Base-by-base conservation (phyloP, 2,888 invertebrate genomes). In the Vandiemenella viatica region DNA sequence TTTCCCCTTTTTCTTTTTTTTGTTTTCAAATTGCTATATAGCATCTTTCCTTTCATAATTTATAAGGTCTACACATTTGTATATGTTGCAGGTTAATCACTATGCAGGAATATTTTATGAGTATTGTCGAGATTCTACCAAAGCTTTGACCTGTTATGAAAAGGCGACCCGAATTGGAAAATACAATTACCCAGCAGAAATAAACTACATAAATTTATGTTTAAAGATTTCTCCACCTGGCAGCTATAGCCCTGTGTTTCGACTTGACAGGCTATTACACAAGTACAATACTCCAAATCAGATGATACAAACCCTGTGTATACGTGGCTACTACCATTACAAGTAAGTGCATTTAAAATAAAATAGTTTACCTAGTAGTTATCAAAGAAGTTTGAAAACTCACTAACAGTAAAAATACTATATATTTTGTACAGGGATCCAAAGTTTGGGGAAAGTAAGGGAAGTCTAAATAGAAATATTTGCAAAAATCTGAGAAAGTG, bases 51-150 rank as follows among this genome's bases (percentile, higher is more conserved):
- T n/a, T n/a, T n/a, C n/a, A n/a, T n/a, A n/a, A n/a, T n/a, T n/a
- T 13, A 32, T 32, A n/a, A 13, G 4, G 3, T 32, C n/a, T 10
- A 4, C 4, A 32, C 32, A 32, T 13, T 32, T 32, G 32, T 32
- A 13, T 32, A 32, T 32, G 10, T 45, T 49, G 5, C 18, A 49
- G 49, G 49, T 50, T n/a, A 50, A 50, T 20, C 50, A 50, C 37
- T 50, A 47, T 47, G 50, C 50, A 10, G 50, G 47, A 20, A 13
- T 44, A n/a, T 50, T 47, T 26, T 50, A 47, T 21, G 50, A 50
- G 16, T 7, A 18, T 13, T 43, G 7, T 40, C 26, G 38, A 38
- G 47, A 47, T 17, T 18, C 44, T 16, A 23, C 26, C n/a, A 47
- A 50, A 32, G 43, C 50, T 1, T 3, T 47, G 6, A 17, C 22